Evolutionary conservation across 2,888 invertebrate species (phyloP), one percentile per base, ranked within the genome.

Genomic region (Leucozona laternaria): DNA sequence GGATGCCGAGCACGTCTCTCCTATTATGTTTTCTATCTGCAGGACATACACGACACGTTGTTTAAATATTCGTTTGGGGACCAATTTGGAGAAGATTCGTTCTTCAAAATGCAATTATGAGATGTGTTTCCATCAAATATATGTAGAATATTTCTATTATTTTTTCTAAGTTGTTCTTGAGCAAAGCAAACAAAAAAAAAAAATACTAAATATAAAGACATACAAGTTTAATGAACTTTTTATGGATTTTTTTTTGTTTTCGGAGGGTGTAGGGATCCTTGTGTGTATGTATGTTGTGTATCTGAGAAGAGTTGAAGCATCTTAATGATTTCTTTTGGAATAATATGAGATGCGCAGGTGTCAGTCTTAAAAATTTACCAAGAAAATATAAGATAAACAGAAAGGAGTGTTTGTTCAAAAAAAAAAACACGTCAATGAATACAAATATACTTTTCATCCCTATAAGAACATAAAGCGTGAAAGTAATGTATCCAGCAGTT

Each of bases 171-270:
- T 22, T 60, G 60, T 28, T 53, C 7, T 28, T n/a, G 8, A 53
- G n/a, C 2, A 25, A 53, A 45, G 48, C 15, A 64, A 64, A 48
- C 7, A 10, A 20, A 13, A 45, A 7, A 31, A 31, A 31, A 31
- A 31, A 1, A 31, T 25, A 25, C 25, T 3, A 3, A 25, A 31
- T 31, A 31, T 11, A 31, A 25, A 15, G 8, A 43, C 10, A 62
- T 45, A 25, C 62, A 58, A 58, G 48, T 66, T 66, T 48, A 66
- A 66, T 66, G 66, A 66, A 48, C 66, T 66, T 66, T 66, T 48
- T 43, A 64, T 64, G 64, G 64, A 64, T 45, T 62, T 62, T 60
- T 40, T 40, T 40, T 28, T 53, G 5, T 8, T 34, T 11, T 31
- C 6, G 28, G 28, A 17, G 17, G 7, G 13, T 7, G 37, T 15